Evolutionary conservation across 2,888 invertebrate species (phyloP), one percentile per base, ranked within the genome.

Genomic region (Zonitis immaculata): DNA sequence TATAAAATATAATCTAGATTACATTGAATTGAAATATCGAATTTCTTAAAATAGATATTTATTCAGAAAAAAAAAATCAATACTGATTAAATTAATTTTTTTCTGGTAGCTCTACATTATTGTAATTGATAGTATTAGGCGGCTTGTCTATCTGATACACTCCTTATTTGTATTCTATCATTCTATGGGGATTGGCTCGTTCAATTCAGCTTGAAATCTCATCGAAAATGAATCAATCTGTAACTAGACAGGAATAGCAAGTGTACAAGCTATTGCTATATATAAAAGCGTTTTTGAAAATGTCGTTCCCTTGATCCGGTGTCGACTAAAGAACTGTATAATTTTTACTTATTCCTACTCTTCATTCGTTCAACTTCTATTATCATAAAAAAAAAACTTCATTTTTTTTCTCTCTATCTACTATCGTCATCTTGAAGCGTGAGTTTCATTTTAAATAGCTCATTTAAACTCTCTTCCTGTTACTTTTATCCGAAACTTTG

Each of bases 151-250:
- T 54, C 57, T 51, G 49, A 52, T 59, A 53, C 60, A 57, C 49
- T 49, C 56, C 60, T 61, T 60, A 58, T 61, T 64, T 62, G 59
- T 59, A 62, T 61, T 62, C 59, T 51, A 62, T 62, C 57, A 58
- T 59, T 61, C 58, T 42, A 43, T 39, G 52, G 55, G 56, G 54
- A 59, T 59, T 59, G 57, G 52, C 54, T 59, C 56, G 60, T 60
- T 62, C 54, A 52, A 59, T 53, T 59, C 57, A 57, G 50, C 54
- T 62, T 52, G 57, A 61, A 62, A 59, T 60, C 60, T 59, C 59
- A 59, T 60, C 52, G 60, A 61, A 62, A 63, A 60, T 60, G 58
- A 63, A 64, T 62, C 61, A 60, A 60, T 61, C 59, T 57, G 55
- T 47, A n/a, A 16, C 20, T 20, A 47, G 52, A 55, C 56, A 54